Percentiles rank a stretch among this genome's conserved stretches.
These are phyloP conservation scores for Hydriomena furcata DNA, from an alignment of 2,888 invertebrate genomes.

Conservation along the genomic window DNA sequence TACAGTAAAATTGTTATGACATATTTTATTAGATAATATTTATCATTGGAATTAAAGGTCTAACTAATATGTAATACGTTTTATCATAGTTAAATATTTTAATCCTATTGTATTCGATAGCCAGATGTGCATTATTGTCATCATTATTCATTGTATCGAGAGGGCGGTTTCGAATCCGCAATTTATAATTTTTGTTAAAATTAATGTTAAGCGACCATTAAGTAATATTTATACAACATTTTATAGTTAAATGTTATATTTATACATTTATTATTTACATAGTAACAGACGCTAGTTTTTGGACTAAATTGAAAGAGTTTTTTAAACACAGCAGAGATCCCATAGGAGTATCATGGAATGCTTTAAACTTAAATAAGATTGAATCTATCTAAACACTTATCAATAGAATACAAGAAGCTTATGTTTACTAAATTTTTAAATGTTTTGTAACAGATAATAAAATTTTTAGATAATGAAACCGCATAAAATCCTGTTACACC, in stretches of 20 bases:
- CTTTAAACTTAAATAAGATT: slow-evolving; percentile 75
- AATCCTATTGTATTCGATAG: slow-evolving; percentile 56
- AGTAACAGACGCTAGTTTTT: slow-evolving; percentile 60
- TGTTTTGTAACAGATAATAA: slow-evolving; percentile 48
- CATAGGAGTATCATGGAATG: slow-evolving; percentile 80
- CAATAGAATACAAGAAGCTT: slow-evolving; percentile 51
- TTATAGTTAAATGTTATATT: slow-evolving; percentile 35
- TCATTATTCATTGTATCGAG: slow-evolving; percentile 55
- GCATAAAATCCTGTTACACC: slow-evolving; percentile 18
- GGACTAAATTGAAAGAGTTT: slow-evolving; percentile 72
- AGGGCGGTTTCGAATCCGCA: slow-evolving; percentile 22
- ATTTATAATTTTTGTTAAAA: slow-evolving; percentile 10
- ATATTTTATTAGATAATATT: neutral
- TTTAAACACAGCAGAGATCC: slow-evolving; percentile 81
- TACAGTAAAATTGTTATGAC: neutral
- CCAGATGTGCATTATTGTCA: slow-evolving; percentile 76
- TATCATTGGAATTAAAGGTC: slow-evolving; percentile 14
- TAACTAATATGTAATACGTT: slow-evolving; percentile 9
- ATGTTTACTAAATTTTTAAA: slow-evolving; percentile 47
- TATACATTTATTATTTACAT: slow-evolving; percentile 55
- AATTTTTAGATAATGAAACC: slow-evolving; percentile 35
- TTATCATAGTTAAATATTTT: neutral
- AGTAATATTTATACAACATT: slow-evolving; percentile 63
- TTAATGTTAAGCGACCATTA: slow-evolving; percentile 53
- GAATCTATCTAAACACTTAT: slow-evolving; percentile 73